These are phyloP conservation scores for Percina caprodes DNA, from an alignment of 2,113 vertebrate species.

Conservation along the genomic window DNA sequence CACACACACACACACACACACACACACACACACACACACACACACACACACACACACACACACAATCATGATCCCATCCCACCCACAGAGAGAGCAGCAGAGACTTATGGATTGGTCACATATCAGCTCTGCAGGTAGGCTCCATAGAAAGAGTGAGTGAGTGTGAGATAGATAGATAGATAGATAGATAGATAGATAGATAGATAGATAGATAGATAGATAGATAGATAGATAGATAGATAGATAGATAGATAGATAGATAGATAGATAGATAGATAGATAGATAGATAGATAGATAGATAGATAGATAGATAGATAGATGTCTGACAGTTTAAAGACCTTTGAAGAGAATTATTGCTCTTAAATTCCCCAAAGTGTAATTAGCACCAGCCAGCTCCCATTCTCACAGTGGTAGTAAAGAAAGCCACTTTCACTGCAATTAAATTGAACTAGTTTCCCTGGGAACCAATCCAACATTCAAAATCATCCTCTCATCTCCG, in stretches of 20 bases:
- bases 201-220: background rate
- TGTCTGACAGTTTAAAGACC: slow-evolving; percentile 2
- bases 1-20: background rate
- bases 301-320: background rate
- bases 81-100: slow-evolving; percentile 3
- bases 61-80: slow-evolving; percentile 10
- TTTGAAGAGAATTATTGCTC: background rate
- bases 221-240: background rate
- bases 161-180: background rate
- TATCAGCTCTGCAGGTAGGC: background rate
- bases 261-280: background rate
- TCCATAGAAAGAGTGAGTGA: too few relatives aligned
- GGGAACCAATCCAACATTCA: slow-evolving; percentile 39
- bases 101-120: slow-evolving; percentile 3
- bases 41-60: background rate
- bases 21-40: slow-evolving; percentile 8
- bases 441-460: slow-evolving; percentile 52
- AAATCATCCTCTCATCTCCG: slow-evolving; percentile 3
- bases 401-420: slow-evolving; percentile 18
- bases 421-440: slow-evolving; percentile 2
- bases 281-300: too few relatives aligned
- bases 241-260: background rate
- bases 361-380: slow-evolving; percentile 17
- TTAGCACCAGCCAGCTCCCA: slow-evolving; percentile 15
- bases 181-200: background rate